These are phyloP conservation scores for Trochalopteron elliotii DNA, from an alignment of 2,113 vertebrate genomes.

Conservation along the genomic window DNA sequence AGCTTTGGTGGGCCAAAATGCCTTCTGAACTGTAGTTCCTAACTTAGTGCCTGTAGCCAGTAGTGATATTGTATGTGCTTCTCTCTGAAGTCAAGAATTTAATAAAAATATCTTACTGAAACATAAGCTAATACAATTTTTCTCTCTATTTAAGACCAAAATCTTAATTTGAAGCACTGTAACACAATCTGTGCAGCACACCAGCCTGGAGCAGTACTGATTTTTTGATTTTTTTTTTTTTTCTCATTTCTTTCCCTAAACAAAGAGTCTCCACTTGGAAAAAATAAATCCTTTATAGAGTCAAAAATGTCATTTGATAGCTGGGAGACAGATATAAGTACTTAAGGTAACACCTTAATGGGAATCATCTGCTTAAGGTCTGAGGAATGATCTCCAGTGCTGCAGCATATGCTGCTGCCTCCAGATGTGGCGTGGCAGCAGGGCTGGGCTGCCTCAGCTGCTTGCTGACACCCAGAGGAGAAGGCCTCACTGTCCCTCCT, in stretches of 20 bases:
- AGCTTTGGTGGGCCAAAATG: background rate
- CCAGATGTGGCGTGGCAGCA: background rate
- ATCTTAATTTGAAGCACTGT: background rate
- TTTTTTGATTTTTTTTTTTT: background rate
- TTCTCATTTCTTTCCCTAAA: background rate
- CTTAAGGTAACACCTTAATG: background rate
- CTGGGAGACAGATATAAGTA: background rate
- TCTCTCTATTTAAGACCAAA: background rate
- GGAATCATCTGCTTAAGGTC: background rate
- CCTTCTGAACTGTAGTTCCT: background rate
- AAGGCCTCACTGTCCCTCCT: background rate
- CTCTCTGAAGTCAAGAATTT: background rate
- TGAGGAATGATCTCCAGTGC: background rate
- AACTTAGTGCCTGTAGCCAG: background rate
- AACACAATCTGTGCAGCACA: background rate
- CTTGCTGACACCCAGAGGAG: background rate
- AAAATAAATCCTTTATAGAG: background rate
- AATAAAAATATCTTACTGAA: background rate
- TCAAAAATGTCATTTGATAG: background rate
- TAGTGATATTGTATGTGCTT: background rate
- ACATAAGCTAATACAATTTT: background rate
- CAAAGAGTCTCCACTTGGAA: background rate
- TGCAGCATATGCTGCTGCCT: background rate
- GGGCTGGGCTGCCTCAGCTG: background rate
- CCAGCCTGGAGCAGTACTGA: background rate